Percentiles rank a stretch among this genome's conserved stretches.
phyloP scores from a whole-genome alignment of 1,140 invertebrate species.

The Listronotus oregonensis region DNA sequence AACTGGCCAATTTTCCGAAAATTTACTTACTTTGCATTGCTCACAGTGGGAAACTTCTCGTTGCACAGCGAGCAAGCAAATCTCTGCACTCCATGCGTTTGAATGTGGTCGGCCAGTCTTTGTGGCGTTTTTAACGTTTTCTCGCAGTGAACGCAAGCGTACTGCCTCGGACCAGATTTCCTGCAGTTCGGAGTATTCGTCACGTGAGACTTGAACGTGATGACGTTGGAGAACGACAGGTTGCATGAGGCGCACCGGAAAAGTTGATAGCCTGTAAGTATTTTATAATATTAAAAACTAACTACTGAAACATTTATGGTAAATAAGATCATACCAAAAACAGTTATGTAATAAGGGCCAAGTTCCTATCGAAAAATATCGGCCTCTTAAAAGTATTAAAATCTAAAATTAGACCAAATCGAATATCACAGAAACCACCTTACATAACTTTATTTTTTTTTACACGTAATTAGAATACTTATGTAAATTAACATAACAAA shows the following conservation, averaged over 20 bases:
- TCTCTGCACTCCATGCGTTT: constrained; percentile 56
- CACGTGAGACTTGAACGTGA: constrained; percentile 58
- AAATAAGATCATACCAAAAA: background rate
- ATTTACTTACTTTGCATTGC: constrained; percentile 36
- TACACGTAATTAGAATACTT: no score
- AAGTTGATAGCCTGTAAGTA: constrained; percentile 42
- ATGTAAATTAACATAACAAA: no score
- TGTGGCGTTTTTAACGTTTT: constrained; percentile 56
- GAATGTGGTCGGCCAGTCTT: constrained; percentile 51
- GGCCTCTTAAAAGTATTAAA: no score
- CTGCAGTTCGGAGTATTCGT: constrained; percentile 52
- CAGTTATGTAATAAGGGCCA: no score
- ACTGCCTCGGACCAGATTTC: constrained; percentile 35
- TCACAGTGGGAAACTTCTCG: constrained; percentile 36
- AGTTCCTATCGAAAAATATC: no score
- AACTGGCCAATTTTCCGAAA: no score
- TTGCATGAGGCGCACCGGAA: constrained; percentile 56
- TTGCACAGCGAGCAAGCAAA: constrained; percentile 60
- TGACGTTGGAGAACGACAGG: constrained; percentile 46
- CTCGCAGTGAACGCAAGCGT: constrained; percentile 61
- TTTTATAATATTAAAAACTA: constrained; percentile 16
- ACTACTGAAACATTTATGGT: background rate
- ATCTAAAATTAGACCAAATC: no score
- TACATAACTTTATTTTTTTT: no score
- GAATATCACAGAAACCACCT: no score